Conservation (phyloP, 2,113 vertebrate species). For the Pyrgilauda ruficollis region DNA sequence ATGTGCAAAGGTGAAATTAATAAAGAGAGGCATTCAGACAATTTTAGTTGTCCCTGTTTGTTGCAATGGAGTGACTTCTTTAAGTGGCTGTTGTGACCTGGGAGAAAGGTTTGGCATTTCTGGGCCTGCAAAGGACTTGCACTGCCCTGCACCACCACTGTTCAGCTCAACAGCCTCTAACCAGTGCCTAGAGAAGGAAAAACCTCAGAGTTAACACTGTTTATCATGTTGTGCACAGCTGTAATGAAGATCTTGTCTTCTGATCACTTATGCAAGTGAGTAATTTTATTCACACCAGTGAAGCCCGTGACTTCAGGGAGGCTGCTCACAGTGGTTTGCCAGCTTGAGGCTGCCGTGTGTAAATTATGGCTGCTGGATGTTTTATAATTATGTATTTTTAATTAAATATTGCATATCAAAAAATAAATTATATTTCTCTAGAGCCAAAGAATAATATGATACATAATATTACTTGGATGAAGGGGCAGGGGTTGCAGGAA, state of each 20-base stretch:
- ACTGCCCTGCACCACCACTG: fast-evolving
- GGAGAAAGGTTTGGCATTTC: not conserved
- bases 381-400: slow-evolving; percentile 20
- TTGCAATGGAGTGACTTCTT: not conserved
- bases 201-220: not conserved
- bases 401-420: slow-evolving; percentile 54
- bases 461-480: not conserved
- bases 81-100: fast-evolving
- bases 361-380: slow-evolving; percentile 22
- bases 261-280: not conserved
- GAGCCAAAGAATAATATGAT: not conserved
- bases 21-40: not conserved
- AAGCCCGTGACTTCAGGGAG: not conserved
- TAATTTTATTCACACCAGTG: not conserved
- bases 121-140: not conserved
- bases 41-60: not conserved
- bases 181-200: not conserved
- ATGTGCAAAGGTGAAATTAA: not conserved
- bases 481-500: slow-evolving; percentile 50
- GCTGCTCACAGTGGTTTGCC: not conserved
- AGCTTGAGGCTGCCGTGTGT: not conserved
- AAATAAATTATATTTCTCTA: slow-evolving; percentile 14
- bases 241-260: not conserved
- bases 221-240: not conserved
- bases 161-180: not conserved